phyloP scores from a whole-genome alignment of 2,888 invertebrate species.

The Cyclophora albipunctata region DNA sequence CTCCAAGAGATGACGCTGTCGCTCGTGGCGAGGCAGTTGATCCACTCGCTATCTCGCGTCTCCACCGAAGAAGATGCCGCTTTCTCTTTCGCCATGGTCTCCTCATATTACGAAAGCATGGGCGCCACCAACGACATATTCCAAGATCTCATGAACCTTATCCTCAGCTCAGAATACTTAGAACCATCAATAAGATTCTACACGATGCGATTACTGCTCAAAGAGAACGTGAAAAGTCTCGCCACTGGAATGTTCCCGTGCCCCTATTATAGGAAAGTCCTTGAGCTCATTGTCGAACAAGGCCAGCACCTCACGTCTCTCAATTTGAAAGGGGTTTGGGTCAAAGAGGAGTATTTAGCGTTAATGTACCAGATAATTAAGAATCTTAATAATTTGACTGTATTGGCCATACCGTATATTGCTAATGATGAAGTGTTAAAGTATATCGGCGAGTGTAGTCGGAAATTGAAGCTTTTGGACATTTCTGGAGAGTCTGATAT shows the following conservation, averaged over 20 bases:
- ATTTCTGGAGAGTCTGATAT: slow-evolving; percentile 83
- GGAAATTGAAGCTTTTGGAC: slow-evolving; percentile 76
- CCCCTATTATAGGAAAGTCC: slow-evolving; percentile 81
- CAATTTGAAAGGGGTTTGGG: slow-evolving; percentile 84
- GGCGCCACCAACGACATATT: slow-evolving; percentile 81
- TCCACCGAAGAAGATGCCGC: slow-evolving; percentile 76
- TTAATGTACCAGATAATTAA: slow-evolving; percentile 77
- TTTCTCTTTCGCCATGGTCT: slow-evolving; percentile 75
- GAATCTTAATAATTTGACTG: slow-evolving; percentile 75
- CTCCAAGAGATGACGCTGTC: slow-evolving; percentile 77
- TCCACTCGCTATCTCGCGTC: slow-evolving; percentile 77
- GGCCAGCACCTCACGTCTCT: slow-evolving; percentile 78
- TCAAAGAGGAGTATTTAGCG: slow-evolving; percentile 79
- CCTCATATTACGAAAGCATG: slow-evolving; percentile 75
- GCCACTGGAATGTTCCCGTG: slow-evolving; percentile 82
- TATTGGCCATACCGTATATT: slow-evolving; percentile 80
- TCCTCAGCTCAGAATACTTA: slow-evolving; percentile 78
- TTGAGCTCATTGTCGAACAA: slow-evolving; percentile 78
- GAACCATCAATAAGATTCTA: slow-evolving; percentile 81
- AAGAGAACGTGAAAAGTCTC: slow-evolving; percentile 78
- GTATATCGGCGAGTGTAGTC: slow-evolving; percentile 73
- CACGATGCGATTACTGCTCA: slow-evolving; percentile 78
- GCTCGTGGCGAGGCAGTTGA: slow-evolving; percentile 76
- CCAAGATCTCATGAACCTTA: slow-evolving; percentile 79
- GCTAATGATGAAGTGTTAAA: slow-evolving; percentile 81